Conservation (phyloP, 2,888 invertebrate genomes). For the Drosophila recens region DNA sequence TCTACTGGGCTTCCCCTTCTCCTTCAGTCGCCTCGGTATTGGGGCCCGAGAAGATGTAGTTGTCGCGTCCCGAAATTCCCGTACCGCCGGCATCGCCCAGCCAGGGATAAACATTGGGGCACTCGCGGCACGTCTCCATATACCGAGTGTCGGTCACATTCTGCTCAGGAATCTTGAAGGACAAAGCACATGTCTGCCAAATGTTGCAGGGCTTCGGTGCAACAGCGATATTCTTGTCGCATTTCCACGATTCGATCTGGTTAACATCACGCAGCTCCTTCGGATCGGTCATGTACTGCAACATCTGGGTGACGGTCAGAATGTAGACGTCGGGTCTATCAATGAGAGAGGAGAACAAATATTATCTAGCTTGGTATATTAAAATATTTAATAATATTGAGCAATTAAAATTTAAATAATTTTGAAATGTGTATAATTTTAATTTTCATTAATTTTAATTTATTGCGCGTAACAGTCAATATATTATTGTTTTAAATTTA, state of each 20-base stretch:
- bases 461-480: too few species aligned
- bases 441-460: too few species aligned
- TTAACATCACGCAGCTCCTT: conserved; percentile 89
- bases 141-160: conserved; percentile 94
- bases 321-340: conserved; percentile 93
- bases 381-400: background rate
- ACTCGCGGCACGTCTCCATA: conserved; percentile 94
- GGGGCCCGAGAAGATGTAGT: conserved; percentile 86
- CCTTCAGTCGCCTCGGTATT: conserved; percentile 32
- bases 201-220: conserved; percentile 92
- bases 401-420: background rate
- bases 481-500: too few species aligned
- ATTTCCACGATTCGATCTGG: conserved; percentile 93
- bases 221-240: conserved; percentile 89
- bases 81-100: conserved; percentile 94
- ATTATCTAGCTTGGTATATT: conserved; percentile 4
- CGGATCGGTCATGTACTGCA: conserved; percentile 96
- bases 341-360: conserved; percentile 62
- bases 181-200: conserved; percentile 93
- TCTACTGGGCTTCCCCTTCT: conserved; percentile 18
- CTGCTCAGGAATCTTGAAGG: conserved; percentile 91
- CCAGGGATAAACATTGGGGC: conserved; percentile 95
- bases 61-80: conserved; percentile 92
- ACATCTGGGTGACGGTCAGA: conserved; percentile 94
- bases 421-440: too few species aligned